These are phyloP conservation scores for Epistrophe eligans DNA, from an alignment of 2,888 invertebrate species.

Conservation along the genomic window DNA sequence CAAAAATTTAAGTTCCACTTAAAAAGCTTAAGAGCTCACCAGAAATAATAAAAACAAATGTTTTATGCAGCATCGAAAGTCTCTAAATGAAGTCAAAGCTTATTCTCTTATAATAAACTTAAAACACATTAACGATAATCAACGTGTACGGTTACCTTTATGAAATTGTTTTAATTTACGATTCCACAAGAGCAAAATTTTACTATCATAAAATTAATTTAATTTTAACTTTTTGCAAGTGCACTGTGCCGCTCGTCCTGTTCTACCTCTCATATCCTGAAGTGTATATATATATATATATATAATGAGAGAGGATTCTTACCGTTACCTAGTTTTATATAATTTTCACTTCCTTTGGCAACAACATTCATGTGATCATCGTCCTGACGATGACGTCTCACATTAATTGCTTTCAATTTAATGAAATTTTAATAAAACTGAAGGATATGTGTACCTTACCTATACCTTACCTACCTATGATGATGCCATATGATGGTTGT, in stretches of 20 bases:
- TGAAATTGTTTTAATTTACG: conserved; percentile 56
- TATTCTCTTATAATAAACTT: background rate
- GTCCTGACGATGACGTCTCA: conserved; percentile 69
- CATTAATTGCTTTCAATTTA: conserved; percentile 82
- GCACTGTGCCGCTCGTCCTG: background rate
- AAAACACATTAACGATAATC: background rate
- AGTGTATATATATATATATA: background rate
- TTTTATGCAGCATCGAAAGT: background rate
- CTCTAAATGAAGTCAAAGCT: background rate
- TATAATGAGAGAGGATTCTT: conserved; percentile 18
- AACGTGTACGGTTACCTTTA: background rate
- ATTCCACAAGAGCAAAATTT: conserved; percentile 61
- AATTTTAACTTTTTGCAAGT: conserved; percentile 59
- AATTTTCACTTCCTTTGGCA: conserved; percentile 25
- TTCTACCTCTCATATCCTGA: background rate
- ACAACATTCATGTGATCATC: conserved; percentile 29
- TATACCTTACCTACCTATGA: background rate
- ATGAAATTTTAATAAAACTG: conserved; percentile 82
- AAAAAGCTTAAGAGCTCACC: background rate
- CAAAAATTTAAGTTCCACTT: background rate
- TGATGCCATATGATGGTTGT: background rate
- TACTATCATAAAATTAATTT: conserved; percentile 63
- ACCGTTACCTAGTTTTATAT: conserved; percentile 33
- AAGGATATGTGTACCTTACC: conserved; percentile 5
- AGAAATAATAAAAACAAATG: no score